Percentiles rank a stretch among this genome's conserved stretches.
Conservation (phyloP, 1,140 invertebrate species). For the Rhyzopertha dominica region DNA sequence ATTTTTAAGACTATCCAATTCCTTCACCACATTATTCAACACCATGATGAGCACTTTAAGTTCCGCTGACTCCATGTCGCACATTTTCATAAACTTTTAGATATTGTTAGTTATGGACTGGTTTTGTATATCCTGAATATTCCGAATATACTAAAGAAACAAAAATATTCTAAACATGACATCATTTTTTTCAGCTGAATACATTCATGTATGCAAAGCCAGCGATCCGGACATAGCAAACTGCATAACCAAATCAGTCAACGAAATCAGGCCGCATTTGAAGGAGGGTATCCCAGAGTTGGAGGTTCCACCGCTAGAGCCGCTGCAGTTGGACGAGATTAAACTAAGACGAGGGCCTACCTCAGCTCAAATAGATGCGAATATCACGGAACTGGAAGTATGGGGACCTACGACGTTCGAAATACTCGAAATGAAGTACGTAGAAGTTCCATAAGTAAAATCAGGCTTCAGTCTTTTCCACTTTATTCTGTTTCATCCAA, state of each 20-base stretch:
- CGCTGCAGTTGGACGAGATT: slow-evolving; percentile 54
- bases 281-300: slow-evolving; percentile 60
- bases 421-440: slow-evolving; percentile 37
- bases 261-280: slow-evolving; percentile 55
- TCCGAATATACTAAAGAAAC: too few relatives aligned
- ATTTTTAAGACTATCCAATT: too few relatives aligned
- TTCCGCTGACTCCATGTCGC: too few relatives aligned
- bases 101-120: too few relatives aligned
- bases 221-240: slow-evolving; percentile 57
- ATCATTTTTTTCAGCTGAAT: slow-evolving; percentile 52
- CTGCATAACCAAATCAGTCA: slow-evolving; percentile 61
- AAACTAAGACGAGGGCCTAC: slow-evolving; percentile 34
- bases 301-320: slow-evolving; percentile 62
- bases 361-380: slow-evolving; percentile 33
- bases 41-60: too few relatives aligned
- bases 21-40: too few relatives aligned
- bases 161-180: too few relatives aligned
- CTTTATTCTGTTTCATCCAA: neutral
- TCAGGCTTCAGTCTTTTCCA: neutral
- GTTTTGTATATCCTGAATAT: too few relatives aligned
- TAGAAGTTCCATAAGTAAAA: slow-evolving; percentile 3
- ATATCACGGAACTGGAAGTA: slow-evolving; percentile 39
- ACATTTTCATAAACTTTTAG: too few relatives aligned
- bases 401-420: slow-evolving; percentile 35
- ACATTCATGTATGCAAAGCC: slow-evolving; percentile 62